Conservation (phyloP, 2,113 vertebrate genomes). For the Lipophrys pholis region DNA sequence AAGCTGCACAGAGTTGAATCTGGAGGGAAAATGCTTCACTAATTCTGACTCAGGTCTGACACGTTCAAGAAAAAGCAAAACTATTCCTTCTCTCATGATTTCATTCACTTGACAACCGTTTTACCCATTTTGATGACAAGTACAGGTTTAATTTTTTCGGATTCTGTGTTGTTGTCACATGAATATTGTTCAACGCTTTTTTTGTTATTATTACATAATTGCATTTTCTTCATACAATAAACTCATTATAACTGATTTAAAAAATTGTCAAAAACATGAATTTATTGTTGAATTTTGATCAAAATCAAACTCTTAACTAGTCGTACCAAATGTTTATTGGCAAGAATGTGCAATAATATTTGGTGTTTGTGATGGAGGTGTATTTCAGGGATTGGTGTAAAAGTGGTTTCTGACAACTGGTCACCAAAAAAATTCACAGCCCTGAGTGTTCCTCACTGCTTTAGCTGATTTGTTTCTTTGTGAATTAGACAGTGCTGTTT, state of each 20-base stretch:
- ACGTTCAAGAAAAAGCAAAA: constrained; percentile 53
- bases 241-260: neutral
- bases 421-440: constrained; percentile 9
- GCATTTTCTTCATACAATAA: too few relatives aligned
- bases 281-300: neutral
- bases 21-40: constrained; percentile 79
- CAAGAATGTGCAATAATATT: neutral
- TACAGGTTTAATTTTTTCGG: too few relatives aligned
- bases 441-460: too few relatives aligned
- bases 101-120: constrained; percentile 37
- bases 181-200: too few relatives aligned
- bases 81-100: constrained; percentile 33
- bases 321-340: neutral
- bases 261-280: neutral
- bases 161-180: too few relatives aligned
- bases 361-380: too few relatives aligned
- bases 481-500: neutral
- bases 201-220: too few relatives aligned
- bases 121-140: neutral
- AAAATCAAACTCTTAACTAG: neutral
- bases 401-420: constrained; percentile 42
- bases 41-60: constrained; percentile 66
- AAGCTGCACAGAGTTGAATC: constrained; percentile 78
- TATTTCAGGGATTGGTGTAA: constrained; percentile 31
- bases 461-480: neutral